Evolutionary conservation across 2,888 invertebrate genomes (phyloP), one percentile per base, ranked within the genome.

Genomic region (Peribatodes rhomboidaria): DNA sequence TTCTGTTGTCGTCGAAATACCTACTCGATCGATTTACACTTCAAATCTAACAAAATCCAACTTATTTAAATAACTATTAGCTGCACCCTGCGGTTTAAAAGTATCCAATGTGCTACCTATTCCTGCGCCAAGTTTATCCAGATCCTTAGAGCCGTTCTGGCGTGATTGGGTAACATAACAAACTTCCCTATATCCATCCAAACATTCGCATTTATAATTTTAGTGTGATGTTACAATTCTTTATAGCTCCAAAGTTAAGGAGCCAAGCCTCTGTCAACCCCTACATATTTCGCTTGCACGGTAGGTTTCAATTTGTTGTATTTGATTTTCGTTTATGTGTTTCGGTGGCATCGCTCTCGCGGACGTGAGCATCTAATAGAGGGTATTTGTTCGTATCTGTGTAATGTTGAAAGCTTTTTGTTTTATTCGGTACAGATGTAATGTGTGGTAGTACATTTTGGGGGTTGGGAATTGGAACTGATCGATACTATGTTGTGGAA

Each of bases 271-370:
- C 64, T 64, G 64, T 4, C 18, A 37, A 27, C 2, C n/a, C 39
- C 2, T 41, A 2, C 18, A 52, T 37, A 56, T 50, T 50, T 31
- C 76, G 74, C 75, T 73, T 70, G 75, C 74, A 76, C 79, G 79
- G 79, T 78, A 77, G 80, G 78, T 85, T 87, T 84, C 87, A 87
- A 87, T 87, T 87, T 85, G 82, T 81, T 83, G 75, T 87, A 81
- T 88, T 89, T 87, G 86, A 83, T 87, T 84, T 85, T 83, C 81
- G 78, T 81, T 83, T 81, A 65, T 83, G 68, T 74, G 76, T 75
- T 74, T 76, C 74, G 73, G 54, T 61, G 53, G 64, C 61, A 61
- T 53, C 31, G 56, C 60, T 58, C 57, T 47, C 58, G 65, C 50
- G 50, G 39, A 66, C 61, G 66, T 66, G 66, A 58, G 54, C 35